These are phyloP conservation scores for Pheosia tremula DNA, from an alignment of 2,888 invertebrate species.

Conservation along the genomic window DNA sequence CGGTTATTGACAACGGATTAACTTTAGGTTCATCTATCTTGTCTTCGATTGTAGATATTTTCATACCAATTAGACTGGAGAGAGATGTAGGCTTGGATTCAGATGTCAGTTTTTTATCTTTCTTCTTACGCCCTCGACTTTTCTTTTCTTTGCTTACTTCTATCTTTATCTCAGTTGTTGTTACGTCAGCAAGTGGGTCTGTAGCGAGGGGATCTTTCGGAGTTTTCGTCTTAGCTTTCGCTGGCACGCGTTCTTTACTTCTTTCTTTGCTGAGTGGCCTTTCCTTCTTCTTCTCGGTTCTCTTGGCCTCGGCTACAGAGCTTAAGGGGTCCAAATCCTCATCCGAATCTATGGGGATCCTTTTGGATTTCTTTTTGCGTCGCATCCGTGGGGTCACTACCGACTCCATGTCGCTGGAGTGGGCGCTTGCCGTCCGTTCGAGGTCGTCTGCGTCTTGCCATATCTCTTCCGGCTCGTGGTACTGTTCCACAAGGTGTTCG, in stretches of 20 bases:
- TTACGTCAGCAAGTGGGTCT: slow-evolving; percentile 16
- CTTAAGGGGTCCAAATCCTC: slow-evolving; percentile 68
- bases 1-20: slow-evolving; percentile 34
- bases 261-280: slow-evolving; percentile 65
- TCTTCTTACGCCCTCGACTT: slow-evolving; percentile 19
- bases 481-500: slow-evolving; percentile 74
- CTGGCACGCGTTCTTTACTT: slow-evolving; percentile 48
- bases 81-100: slow-evolving; percentile 41
- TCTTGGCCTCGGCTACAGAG: slow-evolving; percentile 49
- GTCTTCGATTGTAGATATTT: slow-evolving; percentile 45
- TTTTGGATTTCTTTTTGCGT: slow-evolving; percentile 55
- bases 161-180: slow-evolving; percentile 34
- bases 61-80: slow-evolving; percentile 64
- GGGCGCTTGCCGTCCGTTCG: slow-evolving; percentile 49
- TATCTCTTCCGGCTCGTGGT: slow-evolving; percentile 65
- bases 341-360: slow-evolving; percentile 32
- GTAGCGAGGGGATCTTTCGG: slow-evolving; percentile 33
- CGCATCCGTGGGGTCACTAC: slow-evolving; percentile 26
- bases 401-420: slow-evolving; percentile 40
- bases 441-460: slow-evolving; percentile 55
- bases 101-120: slow-evolving; percentile 39
- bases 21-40: slow-evolving; percentile 18
- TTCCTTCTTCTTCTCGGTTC: slow-evolving; percentile 59
- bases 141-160: slow-evolving; percentile 39
- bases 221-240: slow-evolving; percentile 28